A percentile compares a stretch with the other conserved stretches of the same genome.
Evolutionary conservation across 1,140 invertebrate genomes (phyloP).

Genomic region (Drosophila ercepeae): DNA sequence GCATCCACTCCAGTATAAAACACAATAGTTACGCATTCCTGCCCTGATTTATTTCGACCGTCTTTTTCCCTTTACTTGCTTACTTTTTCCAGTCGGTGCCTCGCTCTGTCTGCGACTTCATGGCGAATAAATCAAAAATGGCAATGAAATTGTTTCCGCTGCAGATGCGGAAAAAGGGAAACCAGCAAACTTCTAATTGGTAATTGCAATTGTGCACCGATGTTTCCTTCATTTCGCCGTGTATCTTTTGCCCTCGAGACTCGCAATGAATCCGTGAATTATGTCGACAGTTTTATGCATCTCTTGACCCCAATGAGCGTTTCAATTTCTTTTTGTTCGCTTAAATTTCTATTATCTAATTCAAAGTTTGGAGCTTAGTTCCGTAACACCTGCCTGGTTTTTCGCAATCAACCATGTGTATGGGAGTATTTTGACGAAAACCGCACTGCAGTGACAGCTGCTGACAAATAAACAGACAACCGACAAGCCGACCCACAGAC

Average conservation of each 20-base stretch:
- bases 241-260: slow-evolving; percentile 8
- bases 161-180: slow-evolving; percentile 17
- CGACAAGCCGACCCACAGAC: slow-evolving; percentile 4
- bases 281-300: slow-evolving; percentile 56
- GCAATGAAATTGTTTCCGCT: slow-evolving; percentile 65
- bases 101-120: slow-evolving; percentile 25
- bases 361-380: background rate
- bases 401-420: slow-evolving; percentile 32
- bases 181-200: slow-evolving; percentile 65
- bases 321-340: background rate
- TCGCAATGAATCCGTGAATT: slow-evolving; percentile 52
- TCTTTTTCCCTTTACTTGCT: background rate
- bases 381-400: background rate
- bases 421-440: slow-evolving; percentile 28
- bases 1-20: background rate
- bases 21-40: slow-evolving; percentile 3
- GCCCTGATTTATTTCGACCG: slow-evolving; percentile 29
- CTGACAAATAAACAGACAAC: slow-evolving; percentile 48
- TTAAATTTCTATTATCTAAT: background rate
- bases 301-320: slow-evolving; percentile 33
- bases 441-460: slow-evolving; percentile 60
- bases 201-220: slow-evolving; percentile 59
- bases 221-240: background rate
- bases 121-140: slow-evolving; percentile 60
- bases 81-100: background rate